Evolutionary conservation across 2,888 invertebrate genomes (phyloP), one percentile per base, ranked within the genome.

Genomic region (Synanthedon myopaeformis): DNA sequence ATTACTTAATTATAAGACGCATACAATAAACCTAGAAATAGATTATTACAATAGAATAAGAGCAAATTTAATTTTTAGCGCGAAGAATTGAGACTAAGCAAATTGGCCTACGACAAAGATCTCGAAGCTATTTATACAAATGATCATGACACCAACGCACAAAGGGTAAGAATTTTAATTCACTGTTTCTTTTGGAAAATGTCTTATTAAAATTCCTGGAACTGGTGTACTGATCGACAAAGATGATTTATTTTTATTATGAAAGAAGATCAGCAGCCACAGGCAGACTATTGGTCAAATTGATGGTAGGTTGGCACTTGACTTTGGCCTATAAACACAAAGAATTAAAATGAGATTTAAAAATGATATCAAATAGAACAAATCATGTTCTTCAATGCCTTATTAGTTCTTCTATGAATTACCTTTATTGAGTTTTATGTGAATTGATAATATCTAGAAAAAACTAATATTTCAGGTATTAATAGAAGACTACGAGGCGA

Each of bases 61-160:
- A 23, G 23, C 1, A 23, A 23, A 23, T 52, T 35, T 2, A 35
- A 35, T 35, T 75, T 70, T 42, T 65, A 86, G 85, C 72, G 72
- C 11, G 83, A 84, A 17, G 78, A 84, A 41, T 61, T 87, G 2
- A 71, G 65, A 19, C 57, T 72, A 12, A 74, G 74, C 58, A 86
- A 85, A 58, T 57, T 63, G 41, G 61, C 56, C 0, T 89, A 89
- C 51, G 85, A 89, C 3, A 83, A 72, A 23, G 89, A 89, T 55
- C 72, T 90, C 14, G 91, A 92, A 62, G 68, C 82, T 0, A 82
- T 91, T 42, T 91, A 91, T 28, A 69, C 88, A 1, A 83, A 82
- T 56, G 86, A 91, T 42, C 92, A 92, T 61, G 89, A 90, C 61
- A 86, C 89, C 3, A 84, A 86, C 14, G 90, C 92, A 49, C 91